A percentile compares a stretch with the other conserved stretches of the same genome.
phyloP scores from a whole-genome alignment of 2,888 invertebrate species.

The Eupithecia insigniata region DNA sequence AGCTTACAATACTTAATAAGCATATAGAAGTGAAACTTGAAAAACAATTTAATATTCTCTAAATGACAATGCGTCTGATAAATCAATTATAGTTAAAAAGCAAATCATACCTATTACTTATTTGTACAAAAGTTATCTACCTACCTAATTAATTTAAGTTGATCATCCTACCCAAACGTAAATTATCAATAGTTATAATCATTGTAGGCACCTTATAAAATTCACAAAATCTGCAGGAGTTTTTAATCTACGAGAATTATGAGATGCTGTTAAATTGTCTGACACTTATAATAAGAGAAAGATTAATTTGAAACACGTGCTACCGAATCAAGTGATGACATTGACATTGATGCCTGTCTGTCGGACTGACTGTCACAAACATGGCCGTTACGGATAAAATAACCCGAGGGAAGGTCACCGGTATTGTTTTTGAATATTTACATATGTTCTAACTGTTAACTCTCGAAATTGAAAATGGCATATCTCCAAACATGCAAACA shows the following conservation, averaged over 20 bases:
- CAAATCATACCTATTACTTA: no score
- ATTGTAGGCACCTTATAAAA: background rate
- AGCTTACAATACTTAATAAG: background rate
- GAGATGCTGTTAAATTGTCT: background rate
- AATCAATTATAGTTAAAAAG: no score
- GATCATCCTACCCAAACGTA: no score
- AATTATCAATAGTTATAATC: background rate
- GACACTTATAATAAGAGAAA: slow-evolving; percentile 3
- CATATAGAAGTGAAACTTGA: slow-evolving; percentile 1
- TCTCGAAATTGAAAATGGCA: background rate
- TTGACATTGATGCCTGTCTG: slow-evolving; percentile 27
- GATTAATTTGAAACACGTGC: slow-evolving; percentile 18
- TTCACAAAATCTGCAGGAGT: background rate
- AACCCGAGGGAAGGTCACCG: slow-evolving; percentile 17
- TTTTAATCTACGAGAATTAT: background rate
- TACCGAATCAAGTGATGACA: slow-evolving; percentile 17
- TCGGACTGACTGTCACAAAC: slow-evolving; percentile 12
- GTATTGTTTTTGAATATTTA: background rate
- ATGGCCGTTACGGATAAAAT: slow-evolving; percentile 20
- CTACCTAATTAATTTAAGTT: no score
- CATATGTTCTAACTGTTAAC: background rate
- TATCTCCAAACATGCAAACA: slow-evolving; percentile 11
- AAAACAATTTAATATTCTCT: no score
- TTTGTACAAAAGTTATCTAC: no score
- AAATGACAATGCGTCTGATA: no score